Percentiles rank a stretch among this genome's conserved stretches.
Evolutionary conservation across 1,140 invertebrate genomes (phyloP).

Genomic region (Papilio xuthus): DNA sequence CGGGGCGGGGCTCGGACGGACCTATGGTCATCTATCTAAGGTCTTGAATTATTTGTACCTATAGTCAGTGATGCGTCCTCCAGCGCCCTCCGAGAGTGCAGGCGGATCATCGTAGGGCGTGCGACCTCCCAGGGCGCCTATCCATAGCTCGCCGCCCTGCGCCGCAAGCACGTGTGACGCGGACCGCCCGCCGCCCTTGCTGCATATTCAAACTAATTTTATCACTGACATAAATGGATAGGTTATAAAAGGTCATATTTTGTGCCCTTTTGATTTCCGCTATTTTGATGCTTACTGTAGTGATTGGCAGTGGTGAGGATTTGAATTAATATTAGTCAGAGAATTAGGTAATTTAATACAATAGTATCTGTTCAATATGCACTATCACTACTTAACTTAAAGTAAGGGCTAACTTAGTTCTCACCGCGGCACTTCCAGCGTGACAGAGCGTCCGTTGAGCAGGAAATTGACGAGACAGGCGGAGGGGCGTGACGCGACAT

Average conservation of each 20-base stretch:
- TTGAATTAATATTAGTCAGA: no score
- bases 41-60: conserved; percentile 64
- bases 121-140: conserved; percentile 94
- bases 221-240: no score
- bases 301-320: no score
- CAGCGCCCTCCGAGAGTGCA: conserved; percentile 95
- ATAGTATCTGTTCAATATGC: no score
- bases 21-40: no score
- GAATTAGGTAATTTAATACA: no score
- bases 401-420: conserved; percentile 7
- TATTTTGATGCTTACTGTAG: no score
- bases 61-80: conserved; percentile 97
- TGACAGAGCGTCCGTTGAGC: conserved; percentile 95
- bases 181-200: conserved; percentile 92
- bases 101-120: conserved; percentile 97
- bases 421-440: conserved; percentile 94
- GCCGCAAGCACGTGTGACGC: conserved; percentile 96
- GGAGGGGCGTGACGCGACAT: conserved; percentile 96
- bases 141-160: conserved; percentile 98
- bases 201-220: conserved; percentile 40
- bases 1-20: no score
- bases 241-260: no score
- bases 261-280: no score
- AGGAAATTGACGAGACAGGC: conserved; percentile 98
- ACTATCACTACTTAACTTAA: no score